A percentile compares a stretch with the other conserved stretches of the same genome.
Conservation (phyloP, 2,888 invertebrate species). For the Acronicta leporina region DNA sequence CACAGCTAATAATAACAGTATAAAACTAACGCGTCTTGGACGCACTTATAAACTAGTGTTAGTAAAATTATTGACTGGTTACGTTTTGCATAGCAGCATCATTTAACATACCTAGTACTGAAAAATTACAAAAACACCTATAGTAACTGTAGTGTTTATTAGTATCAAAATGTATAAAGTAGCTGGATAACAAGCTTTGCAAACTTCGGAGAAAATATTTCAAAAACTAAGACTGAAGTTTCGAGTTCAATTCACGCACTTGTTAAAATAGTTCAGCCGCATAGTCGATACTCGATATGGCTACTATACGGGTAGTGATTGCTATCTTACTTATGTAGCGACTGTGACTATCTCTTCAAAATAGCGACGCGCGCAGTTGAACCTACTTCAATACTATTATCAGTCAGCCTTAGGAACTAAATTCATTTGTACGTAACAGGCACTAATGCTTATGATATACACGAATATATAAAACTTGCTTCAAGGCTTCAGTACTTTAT, state of each 20-base stretch:
- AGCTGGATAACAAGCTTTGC: constrained; percentile 8
- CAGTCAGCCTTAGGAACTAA: not conserved
- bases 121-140: constrained; percentile 9
- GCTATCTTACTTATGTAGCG: not conserved
- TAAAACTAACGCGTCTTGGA: constrained; percentile 76
- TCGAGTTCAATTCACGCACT: not conserved
- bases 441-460: not conserved
- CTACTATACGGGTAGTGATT: not conserved
- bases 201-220: not conserved
- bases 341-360: not conserved
- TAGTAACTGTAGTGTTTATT: constrained; percentile 9
- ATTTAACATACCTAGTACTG: constrained; percentile 9
- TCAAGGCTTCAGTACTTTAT: no score
- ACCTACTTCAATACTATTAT: not conserved
- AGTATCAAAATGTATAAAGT: constrained; percentile 11
- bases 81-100: constrained; percentile 38
- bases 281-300: not conserved
- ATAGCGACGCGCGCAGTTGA: no score
- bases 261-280: not conserved
- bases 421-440: not conserved
- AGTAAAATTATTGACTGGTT: constrained; percentile 64
- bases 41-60: constrained; percentile 71
- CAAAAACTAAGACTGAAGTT: not conserved
- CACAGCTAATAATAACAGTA: constrained; percentile 55
- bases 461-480: no score